Evolutionary conservation across 2,113 vertebrate species (phyloP).

Genomic region (human): DNA sequence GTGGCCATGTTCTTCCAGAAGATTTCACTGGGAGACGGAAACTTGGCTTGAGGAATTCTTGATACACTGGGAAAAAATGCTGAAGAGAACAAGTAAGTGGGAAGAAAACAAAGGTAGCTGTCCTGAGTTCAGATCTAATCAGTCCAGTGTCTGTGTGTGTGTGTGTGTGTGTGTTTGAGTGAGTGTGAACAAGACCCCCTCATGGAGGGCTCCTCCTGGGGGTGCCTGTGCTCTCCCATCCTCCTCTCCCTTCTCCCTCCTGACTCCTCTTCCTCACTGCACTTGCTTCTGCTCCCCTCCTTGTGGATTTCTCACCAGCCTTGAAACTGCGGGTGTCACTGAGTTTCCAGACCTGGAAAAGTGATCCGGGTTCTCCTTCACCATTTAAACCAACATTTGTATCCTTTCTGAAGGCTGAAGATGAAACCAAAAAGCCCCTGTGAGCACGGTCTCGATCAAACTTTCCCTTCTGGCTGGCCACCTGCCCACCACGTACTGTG

Average conservation of each 20-base stretch:
- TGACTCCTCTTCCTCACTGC: not conserved
- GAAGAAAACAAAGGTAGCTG: no score
- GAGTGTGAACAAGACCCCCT: not conserved
- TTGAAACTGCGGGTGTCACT: not conserved
- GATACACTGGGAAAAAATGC: no score
- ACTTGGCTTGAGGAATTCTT: no score
- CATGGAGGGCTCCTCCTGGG: rapidly evolving
- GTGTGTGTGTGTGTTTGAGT: not conserved
- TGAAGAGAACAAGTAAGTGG: no score
- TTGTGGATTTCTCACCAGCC: not conserved
- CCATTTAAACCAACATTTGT: no score
- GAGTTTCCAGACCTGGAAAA: no score
- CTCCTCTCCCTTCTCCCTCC: not conserved
- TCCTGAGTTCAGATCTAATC: no score
- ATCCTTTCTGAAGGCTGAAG: no score
- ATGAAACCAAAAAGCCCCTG: not conserved
- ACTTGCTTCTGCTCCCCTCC: not conserved
- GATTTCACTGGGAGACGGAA: not conserved
- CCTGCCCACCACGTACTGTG: no score
- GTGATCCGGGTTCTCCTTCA: no score
- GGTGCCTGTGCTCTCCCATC: not conserved
- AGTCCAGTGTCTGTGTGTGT: no score
- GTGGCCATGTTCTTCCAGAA: not conserved
- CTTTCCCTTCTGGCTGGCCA: not conserved
- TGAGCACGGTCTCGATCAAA: not conserved